Base-by-base conservation (phyloP, 2,888 invertebrate species). In the Pterobdella sp. region DNA sequence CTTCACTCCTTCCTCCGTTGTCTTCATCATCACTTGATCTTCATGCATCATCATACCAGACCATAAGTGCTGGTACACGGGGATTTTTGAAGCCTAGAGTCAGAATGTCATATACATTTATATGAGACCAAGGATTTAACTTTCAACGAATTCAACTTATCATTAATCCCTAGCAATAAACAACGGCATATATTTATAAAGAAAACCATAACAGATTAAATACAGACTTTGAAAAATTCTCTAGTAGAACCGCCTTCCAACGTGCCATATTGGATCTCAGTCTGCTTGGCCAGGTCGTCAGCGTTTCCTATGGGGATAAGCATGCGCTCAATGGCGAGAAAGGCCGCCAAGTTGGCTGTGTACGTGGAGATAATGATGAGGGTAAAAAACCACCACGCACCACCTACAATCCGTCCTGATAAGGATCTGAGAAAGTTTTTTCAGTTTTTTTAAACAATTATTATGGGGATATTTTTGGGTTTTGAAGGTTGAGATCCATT, bases 331-430 rank as follows among this genome's bases (percentile, higher is more conserved):
- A 96, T 91, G 3, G 97, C 98, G 74, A 98, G 88, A 84, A 97
- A 97, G 1, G 97, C 97, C 10, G 84, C 84, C 75, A 98, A 87
- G 85, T 98, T 98, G 75, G 97, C 97, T 64, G 97, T 98, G 84
- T 98, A 98, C 34, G 96, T 97, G 73, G 95, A 96, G 76, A 96
- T 93, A 73, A 98, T 88, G 81, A 98, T 97, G 77, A 98, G 87
- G 0, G 96, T 97, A 85, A 98, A 98, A 85, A 97, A 97, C 96
- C 97, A 98, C 97, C 97, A 98, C 0, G 96, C 95, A 69, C 94
- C 92, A 42, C 95, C 95, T 0, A 96, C 97, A 80, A 98, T 96
- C 74, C 98, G 88, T 1, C 94, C 94, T 0, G 93, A 93, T 78
- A 93, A 87, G 1, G 91, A 91, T 82, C 91, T 88, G 80, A 14